Evolutionary conservation across 2,113 vertebrate genomes (phyloP).

Genomic region (Corvus hawaiiensis): DNA sequence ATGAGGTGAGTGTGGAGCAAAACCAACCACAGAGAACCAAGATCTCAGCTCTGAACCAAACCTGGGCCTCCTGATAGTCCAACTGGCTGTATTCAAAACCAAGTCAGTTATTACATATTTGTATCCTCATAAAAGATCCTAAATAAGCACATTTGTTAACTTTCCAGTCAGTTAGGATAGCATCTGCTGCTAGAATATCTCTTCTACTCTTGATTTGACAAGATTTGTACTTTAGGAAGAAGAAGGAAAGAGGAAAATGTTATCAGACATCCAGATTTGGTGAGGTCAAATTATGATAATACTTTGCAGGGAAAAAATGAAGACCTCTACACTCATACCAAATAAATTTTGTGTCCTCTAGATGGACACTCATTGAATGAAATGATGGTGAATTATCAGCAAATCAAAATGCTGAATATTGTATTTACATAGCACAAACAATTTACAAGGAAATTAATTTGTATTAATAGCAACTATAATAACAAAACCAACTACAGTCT

Average conservation of each 20-base stretch:
- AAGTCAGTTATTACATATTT: not conserved
- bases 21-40: not conserved
- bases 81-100: not conserved
- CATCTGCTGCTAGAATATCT: not conserved
- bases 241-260: not conserved
- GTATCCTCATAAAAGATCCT: not conserved
- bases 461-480: not conserved
- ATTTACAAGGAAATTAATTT: not conserved
- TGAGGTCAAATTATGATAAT: not conserved
- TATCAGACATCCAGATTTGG: not conserved
- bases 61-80: not conserved
- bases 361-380: not conserved
- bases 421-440: not conserved
- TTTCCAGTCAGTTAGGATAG: not conserved
- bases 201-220: not conserved
- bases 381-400: not conserved
- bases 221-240: not conserved
- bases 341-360: not conserved
- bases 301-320: not conserved
- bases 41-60: not conserved
- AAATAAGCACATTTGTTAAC: not conserved
- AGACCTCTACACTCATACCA: not conserved
- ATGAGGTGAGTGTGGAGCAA: slow-evolving; percentile 83
- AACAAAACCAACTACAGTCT: not conserved
- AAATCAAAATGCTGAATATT: not conserved